Evolutionary conservation across 1,140 invertebrate genomes (phyloP).

Genomic region (Piezodorus guildinii): DNA sequence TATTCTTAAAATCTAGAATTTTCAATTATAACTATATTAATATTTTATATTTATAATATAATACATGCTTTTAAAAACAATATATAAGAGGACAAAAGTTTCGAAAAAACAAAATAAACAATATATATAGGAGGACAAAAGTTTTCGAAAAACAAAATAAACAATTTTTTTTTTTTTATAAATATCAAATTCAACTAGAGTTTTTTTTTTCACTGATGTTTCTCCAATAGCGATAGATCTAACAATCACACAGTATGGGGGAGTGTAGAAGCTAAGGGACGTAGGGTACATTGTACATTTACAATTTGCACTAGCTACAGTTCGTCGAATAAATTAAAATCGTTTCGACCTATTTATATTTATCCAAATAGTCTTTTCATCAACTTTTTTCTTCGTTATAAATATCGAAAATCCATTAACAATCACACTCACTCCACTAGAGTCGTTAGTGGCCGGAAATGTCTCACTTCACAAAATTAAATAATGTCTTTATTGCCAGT

Average conservation of each 20-base stretch:
- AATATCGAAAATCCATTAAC: neutral
- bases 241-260: constrained; percentile 8
- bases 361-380: constrained; percentile 17
- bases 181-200: constrained; percentile 23
- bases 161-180: constrained; percentile 12
- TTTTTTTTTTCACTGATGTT: constrained; percentile 18
- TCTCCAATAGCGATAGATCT: constrained; percentile 17
- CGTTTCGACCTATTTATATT: constrained; percentile 18
- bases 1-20: constrained; percentile 9
- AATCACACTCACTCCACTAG: constrained; percentile 14
- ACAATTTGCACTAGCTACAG: constrained; percentile 16
- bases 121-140: neutral
- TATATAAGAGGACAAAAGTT: constrained; percentile 4
- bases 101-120: constrained; percentile 17
- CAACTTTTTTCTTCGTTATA: constrained; percentile 3
- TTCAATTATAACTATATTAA: constrained; percentile 16
- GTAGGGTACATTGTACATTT: constrained; percentile 7
- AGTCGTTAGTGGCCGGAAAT: neutral
- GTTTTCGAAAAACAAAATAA: constrained; percentile 19
- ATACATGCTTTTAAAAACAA: constrained; percentile 22
- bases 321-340: constrained; percentile 21
- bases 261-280: neutral
- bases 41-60: constrained; percentile 22
- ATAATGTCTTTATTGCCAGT: constrained; percentile 2
- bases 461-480: constrained; percentile 11